Percentiles rank a stretch among this genome's conserved stretches.
phyloP scores from a whole-genome alignment of 2,113 vertebrate genomes.

The Garra rufa region DNA sequence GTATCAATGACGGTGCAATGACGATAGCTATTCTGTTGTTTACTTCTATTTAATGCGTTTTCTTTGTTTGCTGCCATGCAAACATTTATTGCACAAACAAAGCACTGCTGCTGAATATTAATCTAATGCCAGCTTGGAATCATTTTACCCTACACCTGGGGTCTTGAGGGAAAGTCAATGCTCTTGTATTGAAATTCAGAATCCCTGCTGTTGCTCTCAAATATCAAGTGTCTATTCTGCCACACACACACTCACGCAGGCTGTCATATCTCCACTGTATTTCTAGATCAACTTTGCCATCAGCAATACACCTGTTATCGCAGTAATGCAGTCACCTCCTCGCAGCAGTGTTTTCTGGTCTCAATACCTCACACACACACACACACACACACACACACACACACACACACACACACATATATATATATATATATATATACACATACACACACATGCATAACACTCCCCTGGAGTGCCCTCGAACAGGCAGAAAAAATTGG shows the following conservation, averaged over 20 bases:
- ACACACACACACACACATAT: conserved; percentile 51
- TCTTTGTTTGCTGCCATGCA: not conserved
- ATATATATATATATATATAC: too few species aligned
- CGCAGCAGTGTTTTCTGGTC: conserved; percentile 50
- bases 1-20: not conserved
- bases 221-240: conserved; percentile 31
- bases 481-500: conserved; percentile 31
- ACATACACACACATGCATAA: conserved; percentile 54
- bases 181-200: conserved; percentile 15
- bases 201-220: conserved; percentile 26
- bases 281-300: conserved; percentile 47
- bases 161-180: not conserved
- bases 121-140: conserved; percentile 33
- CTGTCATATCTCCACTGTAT: conserved; percentile 42
- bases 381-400: conserved; percentile 41
- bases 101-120: not conserved
- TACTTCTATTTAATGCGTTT: not conserved
- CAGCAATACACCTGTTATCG: conserved; percentile 59
- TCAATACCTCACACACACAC: conserved; percentile 58
- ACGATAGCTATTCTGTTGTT: not conserved
- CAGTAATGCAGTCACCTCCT: conserved; percentile 60
- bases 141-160: not conserved
- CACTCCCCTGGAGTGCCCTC: conserved; percentile 49
- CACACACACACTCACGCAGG: conserved; percentile 33
- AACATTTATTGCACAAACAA: conserved; percentile 31